Percentiles rank a stretch among this genome's conserved stretches.
Evolutionary conservation across 2,797 vertebrate genomes (phyloP).

Genomic region (Enteromius argenteus): DNA sequence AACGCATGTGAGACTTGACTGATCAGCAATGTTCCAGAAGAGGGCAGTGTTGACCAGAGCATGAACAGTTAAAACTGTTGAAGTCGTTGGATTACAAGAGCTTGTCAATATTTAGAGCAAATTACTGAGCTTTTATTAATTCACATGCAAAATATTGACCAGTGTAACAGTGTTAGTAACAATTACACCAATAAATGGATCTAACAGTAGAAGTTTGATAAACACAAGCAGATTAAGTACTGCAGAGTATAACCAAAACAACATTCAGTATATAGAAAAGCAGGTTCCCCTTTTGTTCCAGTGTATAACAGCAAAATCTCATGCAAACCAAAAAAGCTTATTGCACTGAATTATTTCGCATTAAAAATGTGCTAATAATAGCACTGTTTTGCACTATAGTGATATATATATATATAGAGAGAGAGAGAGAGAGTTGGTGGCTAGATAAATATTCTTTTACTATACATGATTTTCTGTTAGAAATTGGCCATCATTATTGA

Average conservation of each 20-base stretch:
- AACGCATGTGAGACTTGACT: background rate
- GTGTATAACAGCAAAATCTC: constrained; percentile 18
- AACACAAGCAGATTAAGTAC: background rate
- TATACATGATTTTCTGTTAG: background rate
- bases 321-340: background rate
- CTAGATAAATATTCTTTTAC: background rate
- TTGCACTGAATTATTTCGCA: constrained; percentile 18
- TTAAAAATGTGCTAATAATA: background rate
- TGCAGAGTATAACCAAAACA: background rate
- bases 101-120: background rate
- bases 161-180: constrained; percentile 52
- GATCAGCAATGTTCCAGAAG: constrained; percentile 33
- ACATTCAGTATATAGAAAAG: background rate
- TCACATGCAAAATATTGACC: constrained; percentile 34
- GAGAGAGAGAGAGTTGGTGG: no score
- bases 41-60: constrained; percentile 47
- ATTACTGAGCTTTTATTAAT: constrained; percentile 63
- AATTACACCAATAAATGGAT: background rate
- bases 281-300: background rate
- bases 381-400: background rate
- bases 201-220: constrained; percentile 1
- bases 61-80: background rate
- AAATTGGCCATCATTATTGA: background rate
- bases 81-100: background rate
- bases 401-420: background rate